Base-by-base conservation (phyloP, 1,140 invertebrate species). In the Drosophila cardini region DNA sequence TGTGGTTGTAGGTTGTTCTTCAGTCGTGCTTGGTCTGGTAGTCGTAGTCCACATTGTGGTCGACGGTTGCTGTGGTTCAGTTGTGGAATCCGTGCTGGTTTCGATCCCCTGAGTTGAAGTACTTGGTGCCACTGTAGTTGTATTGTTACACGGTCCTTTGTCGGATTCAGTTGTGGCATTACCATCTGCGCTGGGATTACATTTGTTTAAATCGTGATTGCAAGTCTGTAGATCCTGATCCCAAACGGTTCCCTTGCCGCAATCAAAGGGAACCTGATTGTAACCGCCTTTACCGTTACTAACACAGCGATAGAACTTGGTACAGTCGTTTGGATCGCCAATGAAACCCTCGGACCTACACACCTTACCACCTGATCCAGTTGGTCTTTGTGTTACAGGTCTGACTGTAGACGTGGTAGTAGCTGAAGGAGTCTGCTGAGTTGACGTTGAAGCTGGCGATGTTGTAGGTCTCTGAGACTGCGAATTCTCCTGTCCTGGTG, bases 291-390 rank as follows among this genome's bases (percentile, higher is more conserved):
- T 90, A 1, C 94, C 94, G 58, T 94, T 92, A 50, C 92, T 87
- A 0, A 96, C 94, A 90, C 95, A 96, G 76, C 95, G 93, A 76
- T 96, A 95, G 78, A 96, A 96, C 76, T 95, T 95, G 38, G 89
- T 93, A 72, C 96, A 96, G 64, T 96, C 93, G 34, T 92, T 87
- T 8, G 74, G 68, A 73, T 92, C 90, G 7, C 74, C 76, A 18
- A 78, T 79, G 21, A 83, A 83, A 5, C 89, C 89, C 21, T 90
- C 86, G 1, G 71, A 57, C 34, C 40, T 72, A 16, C 89, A 91
- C 1, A 4, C 9, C 11, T 26, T 26, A 43, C 63, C 78, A 18
- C 61, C 34, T 1, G 32, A 64, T 11, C 42, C 10, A 40, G 32
- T 60, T 7, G 78, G 63, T 11, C 16, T 62, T 6, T 45, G 36